phyloP scores from a whole-genome alignment of 2,113 vertebrate species.

The Prietella phreatophila region DNA sequence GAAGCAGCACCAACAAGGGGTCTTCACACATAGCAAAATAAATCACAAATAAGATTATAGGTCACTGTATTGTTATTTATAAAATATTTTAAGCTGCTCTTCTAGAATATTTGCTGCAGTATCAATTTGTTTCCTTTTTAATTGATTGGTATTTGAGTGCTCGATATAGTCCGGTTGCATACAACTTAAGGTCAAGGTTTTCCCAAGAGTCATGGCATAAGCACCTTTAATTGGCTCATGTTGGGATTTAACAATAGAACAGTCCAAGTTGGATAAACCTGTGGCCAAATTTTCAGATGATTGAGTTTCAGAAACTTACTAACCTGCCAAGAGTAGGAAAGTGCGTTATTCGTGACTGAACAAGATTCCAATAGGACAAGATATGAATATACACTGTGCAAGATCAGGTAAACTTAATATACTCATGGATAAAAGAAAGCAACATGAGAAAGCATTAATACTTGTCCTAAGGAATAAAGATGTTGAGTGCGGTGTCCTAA shows the following conservation, averaged over 20 bases:
- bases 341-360: neutral
- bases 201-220: neutral
- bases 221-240: neutral
- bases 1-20: too few species aligned
- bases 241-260: neutral
- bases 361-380: neutral
- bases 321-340: neutral
- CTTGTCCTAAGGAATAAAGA: neutral
- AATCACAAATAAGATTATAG: too few species aligned
- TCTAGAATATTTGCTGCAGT: neutral
- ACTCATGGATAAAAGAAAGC: neutral
- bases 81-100: neutral
- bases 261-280: neutral
- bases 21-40: neutral
- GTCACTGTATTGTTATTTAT: too few species aligned
- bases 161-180: neutral
- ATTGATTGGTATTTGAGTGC: neutral
- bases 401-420: neutral
- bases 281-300: neutral
- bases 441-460: neutral
- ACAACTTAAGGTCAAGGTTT: neutral
- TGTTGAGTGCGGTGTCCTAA: neutral
- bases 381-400: neutral
- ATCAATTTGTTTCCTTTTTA: neutral
- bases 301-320: neutral